A percentile compares a stretch with the other conserved stretches of the same genome.
These are phyloP conservation scores for Ciconia nigra DNA, from an alignment of 2,797 vertebrate species.

Conservation along the genomic window DNA sequence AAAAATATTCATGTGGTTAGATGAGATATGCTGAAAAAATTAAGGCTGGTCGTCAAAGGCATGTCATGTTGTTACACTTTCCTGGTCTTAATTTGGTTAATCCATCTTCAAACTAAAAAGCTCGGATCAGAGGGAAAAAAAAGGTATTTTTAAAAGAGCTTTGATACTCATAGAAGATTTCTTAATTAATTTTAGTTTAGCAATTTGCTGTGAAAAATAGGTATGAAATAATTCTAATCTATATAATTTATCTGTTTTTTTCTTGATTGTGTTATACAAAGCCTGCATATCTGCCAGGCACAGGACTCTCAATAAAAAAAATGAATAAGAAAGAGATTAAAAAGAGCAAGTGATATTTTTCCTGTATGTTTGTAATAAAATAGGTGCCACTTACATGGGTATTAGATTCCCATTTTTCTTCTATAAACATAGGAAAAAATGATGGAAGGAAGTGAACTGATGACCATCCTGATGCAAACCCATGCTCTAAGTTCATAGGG, in stretches of 20 bases:
- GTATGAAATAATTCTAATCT: background rate
- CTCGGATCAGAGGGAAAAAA: constrained; percentile 1
- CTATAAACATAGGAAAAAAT: background rate
- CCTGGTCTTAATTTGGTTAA: constrained; percentile 76
- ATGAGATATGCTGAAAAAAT: constrained; percentile 74
- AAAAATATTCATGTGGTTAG: constrained; percentile 71
- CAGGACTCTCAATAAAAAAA: background rate
- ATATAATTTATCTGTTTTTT: background rate
- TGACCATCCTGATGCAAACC: background rate
- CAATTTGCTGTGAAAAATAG: background rate
- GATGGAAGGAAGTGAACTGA: background rate
- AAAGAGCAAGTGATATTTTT: background rate
- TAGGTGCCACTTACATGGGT: background rate
- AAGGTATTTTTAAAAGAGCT: constrained; percentile 44
- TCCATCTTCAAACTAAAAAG: constrained; percentile 57
- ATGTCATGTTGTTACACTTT: constrained; percentile 62
- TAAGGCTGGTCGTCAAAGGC: constrained; percentile 60
- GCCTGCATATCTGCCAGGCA: background rate
- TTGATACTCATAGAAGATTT: background rate
- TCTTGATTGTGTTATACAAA: background rate
- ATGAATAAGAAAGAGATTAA: background rate
- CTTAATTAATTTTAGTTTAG: background rate
- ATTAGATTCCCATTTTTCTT: background rate
- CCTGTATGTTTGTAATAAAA: background rate
- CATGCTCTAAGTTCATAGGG: background rate